Base-by-base conservation (phyloP, 1,140 invertebrate species). In the Oryctes rhinoceros region DNA sequence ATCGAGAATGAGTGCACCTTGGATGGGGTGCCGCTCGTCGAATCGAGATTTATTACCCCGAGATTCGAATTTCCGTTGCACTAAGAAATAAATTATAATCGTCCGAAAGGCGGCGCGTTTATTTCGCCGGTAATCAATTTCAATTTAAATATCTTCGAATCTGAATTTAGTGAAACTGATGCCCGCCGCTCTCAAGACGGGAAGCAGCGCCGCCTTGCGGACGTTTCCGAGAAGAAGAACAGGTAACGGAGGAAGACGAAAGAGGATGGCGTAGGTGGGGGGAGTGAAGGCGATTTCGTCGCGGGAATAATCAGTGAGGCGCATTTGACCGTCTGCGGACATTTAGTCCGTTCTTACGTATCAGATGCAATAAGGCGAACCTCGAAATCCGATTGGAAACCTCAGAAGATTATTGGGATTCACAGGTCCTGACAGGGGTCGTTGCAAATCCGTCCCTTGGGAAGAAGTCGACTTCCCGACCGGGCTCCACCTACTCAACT, bases 391-490 rank as follows among this genome's bases (percentile, higher is more conserved):
- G 83, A 84, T 84, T 84, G 83, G 82, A 83, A 83, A 84, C 82
- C 83, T 83, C 82, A 82, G 81, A 81, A 84, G 83, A 84, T 84
- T 84, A 84, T 82, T 83, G 81, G 83, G 82, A 84, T 84, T 81
- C 82, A 80, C 80, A 81, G 78, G 80, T 81, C 79, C 79, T 82
- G 80, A 71, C 78, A 79, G 74, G 80, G 79, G 78, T 78, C 76
- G 37, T 13, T 18, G 80, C 39, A 82, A 84, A 84, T 83, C 80
- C 78, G 67, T 79, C 83, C 81, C 80, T 62, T 20, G 83, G 81
- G 83, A 83, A 10, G 75, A 76, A 47, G 18, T 49, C 75, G 75
- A 47, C 75, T 76, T 49, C 15, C 30, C 65, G 65, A 71, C 35
- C 65, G 65, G n/a, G 53, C 53, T 59, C 65, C 65, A 35, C 65